Evolutionary conservation across 2,888 invertebrate species (phyloP), one percentile per base, ranked within the genome.

Genomic region (Agonopterix alstromeriana): DNA sequence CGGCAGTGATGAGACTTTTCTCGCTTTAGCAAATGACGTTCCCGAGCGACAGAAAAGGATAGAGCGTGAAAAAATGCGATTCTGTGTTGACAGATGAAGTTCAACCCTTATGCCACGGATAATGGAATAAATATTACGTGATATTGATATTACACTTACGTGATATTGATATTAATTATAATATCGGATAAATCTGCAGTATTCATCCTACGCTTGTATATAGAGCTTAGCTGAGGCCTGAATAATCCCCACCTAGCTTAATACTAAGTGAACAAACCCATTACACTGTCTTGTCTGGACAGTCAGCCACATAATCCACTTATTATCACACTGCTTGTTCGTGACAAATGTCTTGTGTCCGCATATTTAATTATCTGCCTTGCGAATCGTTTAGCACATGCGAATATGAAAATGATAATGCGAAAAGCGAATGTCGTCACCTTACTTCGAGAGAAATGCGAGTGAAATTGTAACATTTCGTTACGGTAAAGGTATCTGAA

Each of bases 201-300:
- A 27, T 27, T 27, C 27, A 27, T 27, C 27, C 0, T 27, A 27
- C 7, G 27, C 27, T 27, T 27, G 27, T 38, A n/a, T n/a, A n/a
- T n/a, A 10, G 10, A 38, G 38, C 35, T 43, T 43, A 17, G 3
- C 7, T 5, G 2, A 10, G 27, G 12, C 10, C 43, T 10, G 35
- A 43, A 27, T 42, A 43, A 11, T 49, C 46, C 46, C 45, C 44
- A 46, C 50, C 44, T 46, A 27, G 27, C 27, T 27, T 27, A 42
- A 44, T 49, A 50, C 49, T 55, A 55, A 61, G 55, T 58, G 56
- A 57, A 57, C 57, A 58, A 58, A 57, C 52, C 57, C 60, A 63
- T 63, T 61, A 58, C 48, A 46, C 12, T 43, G 49, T 46, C 45
- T 54, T 50, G 52, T 55, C 56, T 48, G 49, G 42, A 41, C 46